phyloP scores from a whole-genome alignment of 2,797 vertebrate species.

The Rhodeus uyekii region DNA sequence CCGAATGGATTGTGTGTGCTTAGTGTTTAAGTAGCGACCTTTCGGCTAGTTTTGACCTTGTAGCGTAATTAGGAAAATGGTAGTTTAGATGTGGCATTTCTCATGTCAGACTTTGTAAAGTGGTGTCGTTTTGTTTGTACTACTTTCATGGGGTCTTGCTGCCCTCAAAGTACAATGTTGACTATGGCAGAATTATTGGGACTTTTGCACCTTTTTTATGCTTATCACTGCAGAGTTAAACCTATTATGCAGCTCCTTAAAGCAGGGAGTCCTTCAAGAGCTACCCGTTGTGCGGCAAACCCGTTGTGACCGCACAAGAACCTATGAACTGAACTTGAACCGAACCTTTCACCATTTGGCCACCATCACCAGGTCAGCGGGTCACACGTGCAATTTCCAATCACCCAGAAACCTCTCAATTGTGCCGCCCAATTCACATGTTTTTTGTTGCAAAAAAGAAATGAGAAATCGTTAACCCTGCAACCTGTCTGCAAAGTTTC shows the following conservation, averaged over 20 bases:
- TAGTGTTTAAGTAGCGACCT: constrained; percentile 24
- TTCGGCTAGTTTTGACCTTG: constrained; percentile 27
- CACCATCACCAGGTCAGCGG: constrained; percentile 40
- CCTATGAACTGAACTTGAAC: constrained; percentile 80
- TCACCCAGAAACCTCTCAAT: background rate
- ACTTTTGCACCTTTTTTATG: background rate
- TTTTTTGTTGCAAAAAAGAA: constrained; percentile 15
- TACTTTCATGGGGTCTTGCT: background rate
- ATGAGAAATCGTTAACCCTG: constrained; percentile 34
- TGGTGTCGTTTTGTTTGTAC: background rate
- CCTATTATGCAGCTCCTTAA: background rate
- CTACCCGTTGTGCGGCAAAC: background rate
- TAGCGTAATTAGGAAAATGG: constrained; percentile 17
- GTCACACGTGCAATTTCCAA: constrained; percentile 22
- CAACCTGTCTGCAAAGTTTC: constrained; percentile 17
- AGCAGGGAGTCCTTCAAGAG: background rate
- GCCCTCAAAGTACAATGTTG: background rate
- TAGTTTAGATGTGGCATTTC: background rate
- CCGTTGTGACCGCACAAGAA: constrained; percentile 48
- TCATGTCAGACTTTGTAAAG: constrained; percentile 21
- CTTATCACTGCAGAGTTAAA: background rate
- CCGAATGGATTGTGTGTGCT: constrained; percentile 18
- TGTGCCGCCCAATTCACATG: background rate
- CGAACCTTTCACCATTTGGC: constrained; percentile 31
- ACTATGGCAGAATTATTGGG: background rate